These are phyloP conservation scores for Drosophila insularis DNA, from an alignment of 1,140 invertebrate species.

Conservation along the genomic window DNA sequence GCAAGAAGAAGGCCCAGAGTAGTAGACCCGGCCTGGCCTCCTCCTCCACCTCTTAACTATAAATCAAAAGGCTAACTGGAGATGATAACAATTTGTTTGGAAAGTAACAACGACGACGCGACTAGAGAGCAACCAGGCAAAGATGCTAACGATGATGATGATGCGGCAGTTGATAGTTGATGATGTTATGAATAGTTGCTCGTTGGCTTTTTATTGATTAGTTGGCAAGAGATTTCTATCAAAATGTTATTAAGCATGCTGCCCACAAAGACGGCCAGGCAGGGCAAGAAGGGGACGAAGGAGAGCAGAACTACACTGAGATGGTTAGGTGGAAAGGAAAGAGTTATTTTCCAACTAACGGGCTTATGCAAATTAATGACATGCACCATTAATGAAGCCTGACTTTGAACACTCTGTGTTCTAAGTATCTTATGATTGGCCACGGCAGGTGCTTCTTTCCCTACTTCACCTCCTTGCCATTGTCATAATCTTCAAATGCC, in stretches of 20 bases:
- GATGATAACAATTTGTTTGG: constrained; percentile 55
- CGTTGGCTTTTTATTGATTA: constrained; percentile 66
- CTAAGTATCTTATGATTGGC: constrained; percentile 55
- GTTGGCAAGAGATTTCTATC: constrained; percentile 53
- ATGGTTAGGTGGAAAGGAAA: constrained; percentile 17
- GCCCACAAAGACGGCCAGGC: too few relatives aligned
- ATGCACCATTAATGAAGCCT: constrained; percentile 74
- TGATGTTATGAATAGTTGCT: constrained; percentile 39
- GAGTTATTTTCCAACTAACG: constrained; percentile 46
- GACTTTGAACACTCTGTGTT: constrained; percentile 36
- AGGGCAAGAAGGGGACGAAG: background rate
- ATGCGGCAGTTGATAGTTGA: background rate
- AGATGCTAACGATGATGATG: constrained; percentile 28
- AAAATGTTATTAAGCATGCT: constrained; percentile 64
- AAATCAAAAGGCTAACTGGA: constrained; percentile 74
- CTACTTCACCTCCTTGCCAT: background rate
- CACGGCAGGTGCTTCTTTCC: background rate
- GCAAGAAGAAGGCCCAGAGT: constrained; percentile 7
- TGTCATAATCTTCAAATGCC: background rate
- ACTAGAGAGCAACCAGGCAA: constrained; percentile 24
- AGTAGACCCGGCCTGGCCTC: background rate
- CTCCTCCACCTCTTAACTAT: constrained; percentile 26
- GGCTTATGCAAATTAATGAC: constrained; percentile 74
- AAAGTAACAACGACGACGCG: constrained; percentile 36
- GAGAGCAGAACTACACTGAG: constrained; percentile 10